phyloP scores from a whole-genome alignment of 1,140 invertebrate genomes.

The Stegodyphus dumicola region DNA sequence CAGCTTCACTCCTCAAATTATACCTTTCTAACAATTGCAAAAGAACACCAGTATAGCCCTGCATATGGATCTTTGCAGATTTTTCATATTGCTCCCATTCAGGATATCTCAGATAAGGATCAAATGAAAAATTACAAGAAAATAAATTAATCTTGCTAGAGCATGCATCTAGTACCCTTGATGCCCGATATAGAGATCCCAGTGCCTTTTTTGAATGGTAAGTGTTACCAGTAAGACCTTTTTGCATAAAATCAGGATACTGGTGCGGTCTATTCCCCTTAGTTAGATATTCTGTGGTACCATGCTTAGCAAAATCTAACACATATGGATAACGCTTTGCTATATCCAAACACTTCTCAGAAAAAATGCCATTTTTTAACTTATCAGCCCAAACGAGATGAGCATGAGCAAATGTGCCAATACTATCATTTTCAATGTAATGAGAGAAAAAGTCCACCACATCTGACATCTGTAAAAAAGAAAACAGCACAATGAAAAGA shows the following conservation, averaged over 20 bases:
- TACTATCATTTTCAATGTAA: slow-evolving; percentile 65
- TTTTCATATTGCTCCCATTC: slow-evolving; percentile 60
- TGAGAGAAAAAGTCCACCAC: slow-evolving; percentile 65
- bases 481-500: no score
- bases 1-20: slow-evolving; percentile 56
- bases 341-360: slow-evolving; percentile 63
- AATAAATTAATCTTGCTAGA: slow-evolving; percentile 34
- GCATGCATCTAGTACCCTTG: slow-evolving; percentile 29
- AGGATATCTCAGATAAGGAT: slow-evolving; percentile 41
- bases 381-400: slow-evolving; percentile 65
- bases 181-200: slow-evolving; percentile 61
- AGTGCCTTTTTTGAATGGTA: slow-evolving; percentile 59
- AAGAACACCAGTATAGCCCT: slow-evolving; percentile 46
- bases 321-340: slow-evolving; percentile 64
- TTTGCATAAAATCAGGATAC: slow-evolving; percentile 66
- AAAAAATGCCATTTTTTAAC: slow-evolving; percentile 64
- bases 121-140: not conserved
- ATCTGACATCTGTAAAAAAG: slow-evolving; percentile 51
- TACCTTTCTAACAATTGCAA: slow-evolving; percentile 64
- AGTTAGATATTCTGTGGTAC: slow-evolving; percentile 57
- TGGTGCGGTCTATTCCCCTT: slow-evolving; percentile 61
- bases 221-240: slow-evolving; percentile 45
- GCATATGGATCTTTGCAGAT: slow-evolving; percentile 40
- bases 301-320: slow-evolving; percentile 66
- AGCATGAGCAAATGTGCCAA: slow-evolving; percentile 65